Conservation (phyloP, 2,113 vertebrate species). For the Rhipidura dahli region DNA sequence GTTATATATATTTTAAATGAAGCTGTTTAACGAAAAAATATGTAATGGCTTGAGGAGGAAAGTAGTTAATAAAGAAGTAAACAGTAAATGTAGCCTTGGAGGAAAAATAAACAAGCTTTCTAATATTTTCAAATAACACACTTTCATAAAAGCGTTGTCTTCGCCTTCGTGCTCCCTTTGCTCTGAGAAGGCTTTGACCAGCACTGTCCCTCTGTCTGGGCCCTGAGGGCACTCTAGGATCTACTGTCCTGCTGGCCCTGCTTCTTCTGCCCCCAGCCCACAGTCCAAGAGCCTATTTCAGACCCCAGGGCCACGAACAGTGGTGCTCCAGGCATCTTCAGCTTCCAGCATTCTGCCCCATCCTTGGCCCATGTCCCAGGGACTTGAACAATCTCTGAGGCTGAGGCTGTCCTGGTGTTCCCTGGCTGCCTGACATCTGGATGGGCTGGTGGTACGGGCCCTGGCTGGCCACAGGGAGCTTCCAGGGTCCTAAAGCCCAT, state of each 20-base stretch:
- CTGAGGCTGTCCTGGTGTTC: neutral
- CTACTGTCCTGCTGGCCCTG: accelerated
- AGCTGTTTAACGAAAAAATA: neutral
- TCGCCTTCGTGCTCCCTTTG: neutral
- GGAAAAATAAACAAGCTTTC: neutral
- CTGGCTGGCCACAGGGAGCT: neutral
- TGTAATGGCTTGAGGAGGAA: neutral
- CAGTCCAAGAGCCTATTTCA: neutral
- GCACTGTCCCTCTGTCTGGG: accelerated
- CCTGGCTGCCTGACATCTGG: neutral
- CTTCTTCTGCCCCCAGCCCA: accelerated
- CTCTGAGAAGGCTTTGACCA: neutral
- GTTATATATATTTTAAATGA: neutral
- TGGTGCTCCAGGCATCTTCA: neutral
- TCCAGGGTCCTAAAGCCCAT: neutral
- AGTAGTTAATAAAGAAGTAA: neutral
- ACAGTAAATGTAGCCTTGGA: neutral
- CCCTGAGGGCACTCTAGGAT: neutral
- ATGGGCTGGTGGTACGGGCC: too few relatives aligned
- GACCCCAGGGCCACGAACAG: too few relatives aligned
- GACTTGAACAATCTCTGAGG: accelerated
- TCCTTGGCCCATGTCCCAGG: neutral
- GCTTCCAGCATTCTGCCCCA: accelerated
- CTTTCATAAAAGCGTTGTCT: neutral
- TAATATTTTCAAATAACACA: neutral